Base-by-base conservation (phyloP, 1,140 invertebrate species). In the Trypoxylus dichotomus region DNA sequence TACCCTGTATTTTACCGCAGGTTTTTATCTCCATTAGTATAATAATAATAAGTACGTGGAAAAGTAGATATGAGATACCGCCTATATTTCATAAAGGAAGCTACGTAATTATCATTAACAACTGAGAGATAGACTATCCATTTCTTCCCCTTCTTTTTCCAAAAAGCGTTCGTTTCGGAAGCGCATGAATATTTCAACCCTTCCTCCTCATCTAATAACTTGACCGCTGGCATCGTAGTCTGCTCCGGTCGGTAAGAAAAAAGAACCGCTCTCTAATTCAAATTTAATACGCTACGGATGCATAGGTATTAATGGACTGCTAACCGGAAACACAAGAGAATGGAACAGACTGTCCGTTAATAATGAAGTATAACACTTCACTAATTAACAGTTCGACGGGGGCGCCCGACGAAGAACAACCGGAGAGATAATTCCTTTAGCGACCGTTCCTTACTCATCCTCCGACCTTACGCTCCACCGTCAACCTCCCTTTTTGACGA, bases 311-410 rank as follows among this genome's bases (percentile, higher is more conserved):
- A 68, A 68, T 68, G 60, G 60, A 68, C 60, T 68, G 60, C 60
- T 68, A 68, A 68, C 60, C 60, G 60, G 60, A 68, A 68, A 68
- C 60, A 68, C 60, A 68, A 27, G 60, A 68, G 60, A 68, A 68
- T 29, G 60, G 60, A 68, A 29, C 60, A 68, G 60, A 68, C 60
- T 68, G 60, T 25, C 60, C 60, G 60, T 68, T 68, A 68, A 68
- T 68, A 68, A 68, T 68, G 60, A 68, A 68, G 60, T 68, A 68
- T 68, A 27, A 68, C 60, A 68, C 60, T 68, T 68, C 60, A 68
- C 60, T 68, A 68, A 68, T 68, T 68, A 68, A 68, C 60, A 68
- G 60, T 68, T 68, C 60, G 60, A 29, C 60, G 60, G 24, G 60
- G 60, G 19, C 19, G 25, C 21, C 13, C 24, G 60, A 24, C 60